phyloP scores from a whole-genome alignment of 2,113 vertebrate genomes.

The Aix galericulata region DNA sequence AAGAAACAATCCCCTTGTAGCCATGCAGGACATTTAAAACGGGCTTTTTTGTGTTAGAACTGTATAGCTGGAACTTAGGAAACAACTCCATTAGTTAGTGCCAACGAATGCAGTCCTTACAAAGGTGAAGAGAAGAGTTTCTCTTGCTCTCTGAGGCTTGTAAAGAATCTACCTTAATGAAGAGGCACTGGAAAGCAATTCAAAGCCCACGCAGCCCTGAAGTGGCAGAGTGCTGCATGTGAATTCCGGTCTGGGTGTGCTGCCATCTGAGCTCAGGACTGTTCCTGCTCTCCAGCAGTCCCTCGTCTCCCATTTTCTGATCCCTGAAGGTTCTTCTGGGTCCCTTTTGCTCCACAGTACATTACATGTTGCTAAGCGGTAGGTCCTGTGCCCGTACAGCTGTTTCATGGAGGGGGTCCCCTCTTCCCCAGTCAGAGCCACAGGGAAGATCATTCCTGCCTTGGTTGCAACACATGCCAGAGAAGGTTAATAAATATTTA shows the following conservation, averaged over 20 bases:
- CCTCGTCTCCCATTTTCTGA: rapidly evolving
- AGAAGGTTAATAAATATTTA: conserved; percentile 40
- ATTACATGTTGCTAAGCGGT: rapidly evolving
- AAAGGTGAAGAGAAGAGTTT: neutral
- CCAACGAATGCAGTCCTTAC: neutral
- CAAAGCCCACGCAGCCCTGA: neutral
- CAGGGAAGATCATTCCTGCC: neutral
- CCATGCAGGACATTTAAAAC: neutral
- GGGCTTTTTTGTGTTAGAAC: neutral
- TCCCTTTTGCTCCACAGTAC: neutral
- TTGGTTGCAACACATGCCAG: rapidly evolving
- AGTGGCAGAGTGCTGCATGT: neutral
- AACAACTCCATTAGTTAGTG: neutral
- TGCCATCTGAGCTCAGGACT: neutral
- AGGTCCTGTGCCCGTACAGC: neutral
- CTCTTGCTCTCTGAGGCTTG: neutral
- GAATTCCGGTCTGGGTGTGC: neutral
- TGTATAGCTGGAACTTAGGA: neutral
- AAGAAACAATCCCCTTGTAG: neutral
- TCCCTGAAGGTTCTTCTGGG: neutral
- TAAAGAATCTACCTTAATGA: neutral
- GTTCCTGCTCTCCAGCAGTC: neutral
- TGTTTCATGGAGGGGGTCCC: neutral
- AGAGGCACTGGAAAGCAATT: neutral
- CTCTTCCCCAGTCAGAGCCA: neutral